Evolutionary conservation across 2,113 vertebrate genomes (phyloP).

Genomic region (Montifringilla adamsi): DNA sequence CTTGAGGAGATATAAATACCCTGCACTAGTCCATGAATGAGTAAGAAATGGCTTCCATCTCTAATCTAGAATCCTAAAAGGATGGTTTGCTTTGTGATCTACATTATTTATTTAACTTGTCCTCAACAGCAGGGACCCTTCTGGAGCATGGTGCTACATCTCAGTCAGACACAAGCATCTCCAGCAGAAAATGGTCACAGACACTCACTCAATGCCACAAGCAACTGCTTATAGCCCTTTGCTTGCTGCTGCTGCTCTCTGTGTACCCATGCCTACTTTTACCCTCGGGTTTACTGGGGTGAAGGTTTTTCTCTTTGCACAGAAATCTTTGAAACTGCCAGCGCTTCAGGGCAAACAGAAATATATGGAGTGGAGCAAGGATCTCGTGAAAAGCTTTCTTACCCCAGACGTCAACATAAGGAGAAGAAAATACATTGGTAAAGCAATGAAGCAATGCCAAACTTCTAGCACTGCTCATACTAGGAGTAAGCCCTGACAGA

Average conservation of each 20-base stretch:
- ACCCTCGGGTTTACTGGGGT: background rate
- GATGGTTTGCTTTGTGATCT: background rate
- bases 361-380: background rate
- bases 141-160: background rate
- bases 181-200: background rate
- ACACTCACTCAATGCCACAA: background rate
- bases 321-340: background rate
- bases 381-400: background rate
- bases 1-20: background rate
- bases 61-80: background rate
- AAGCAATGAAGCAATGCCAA: background rate
- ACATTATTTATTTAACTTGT: background rate
- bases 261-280: background rate
- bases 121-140: background rate
- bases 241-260: background rate
- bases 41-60: background rate
- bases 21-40: background rate
- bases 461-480: background rate
- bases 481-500: background rate
- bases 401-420: background rate
- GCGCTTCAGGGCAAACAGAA: background rate
- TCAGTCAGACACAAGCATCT: background rate
- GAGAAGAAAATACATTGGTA: background rate
- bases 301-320: background rate
- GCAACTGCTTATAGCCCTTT: background rate